Evolutionary conservation across 2,113 vertebrate genomes (phyloP).

Genomic region (Orthonyx spaldingii): DNA sequence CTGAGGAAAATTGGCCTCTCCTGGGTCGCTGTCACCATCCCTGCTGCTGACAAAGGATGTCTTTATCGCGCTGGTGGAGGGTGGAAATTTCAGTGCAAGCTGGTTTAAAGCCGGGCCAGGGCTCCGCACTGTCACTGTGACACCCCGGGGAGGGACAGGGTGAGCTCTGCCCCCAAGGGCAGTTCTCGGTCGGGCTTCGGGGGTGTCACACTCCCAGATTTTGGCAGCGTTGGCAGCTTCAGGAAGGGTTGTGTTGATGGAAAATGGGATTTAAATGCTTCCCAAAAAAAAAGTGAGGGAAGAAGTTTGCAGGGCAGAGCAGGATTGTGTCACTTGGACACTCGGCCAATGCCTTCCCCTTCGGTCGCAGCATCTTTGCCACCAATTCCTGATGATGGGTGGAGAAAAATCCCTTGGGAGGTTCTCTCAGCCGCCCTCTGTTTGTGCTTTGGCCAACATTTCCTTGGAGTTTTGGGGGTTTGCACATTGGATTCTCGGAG

Average conservation of each 20-base stretch:
- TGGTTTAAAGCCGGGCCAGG: not conserved
- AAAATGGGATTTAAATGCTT: not conserved
- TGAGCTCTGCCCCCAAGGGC: not conserved
- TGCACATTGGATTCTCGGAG: not conserved
- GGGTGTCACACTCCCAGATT: rapidly evolving
- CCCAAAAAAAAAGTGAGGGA: not conserved
- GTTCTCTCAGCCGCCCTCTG: not conserved
- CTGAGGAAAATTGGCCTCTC: not conserved
- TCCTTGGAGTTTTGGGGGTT: not conserved
- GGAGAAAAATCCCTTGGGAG: not conserved
- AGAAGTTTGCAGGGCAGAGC: not conserved
- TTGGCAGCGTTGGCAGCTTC: not conserved
- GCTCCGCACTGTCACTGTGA: not conserved
- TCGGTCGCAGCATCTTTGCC: not conserved
- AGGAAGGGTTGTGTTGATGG: not conserved
- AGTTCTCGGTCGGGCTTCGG: rapidly evolving
- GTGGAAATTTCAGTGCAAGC: not conserved
- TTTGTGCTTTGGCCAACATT: not conserved
- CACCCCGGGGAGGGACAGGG: rapidly evolving
- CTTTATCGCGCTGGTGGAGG: not conserved
- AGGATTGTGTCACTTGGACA: not conserved
- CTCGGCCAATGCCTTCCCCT: not conserved
- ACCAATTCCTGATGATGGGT: not conserved
- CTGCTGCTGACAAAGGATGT: not conserved
- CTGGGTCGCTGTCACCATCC: not conserved